Base-by-base conservation (phyloP, 2,888 invertebrate species). In the Drosophila tripunctata region DNA sequence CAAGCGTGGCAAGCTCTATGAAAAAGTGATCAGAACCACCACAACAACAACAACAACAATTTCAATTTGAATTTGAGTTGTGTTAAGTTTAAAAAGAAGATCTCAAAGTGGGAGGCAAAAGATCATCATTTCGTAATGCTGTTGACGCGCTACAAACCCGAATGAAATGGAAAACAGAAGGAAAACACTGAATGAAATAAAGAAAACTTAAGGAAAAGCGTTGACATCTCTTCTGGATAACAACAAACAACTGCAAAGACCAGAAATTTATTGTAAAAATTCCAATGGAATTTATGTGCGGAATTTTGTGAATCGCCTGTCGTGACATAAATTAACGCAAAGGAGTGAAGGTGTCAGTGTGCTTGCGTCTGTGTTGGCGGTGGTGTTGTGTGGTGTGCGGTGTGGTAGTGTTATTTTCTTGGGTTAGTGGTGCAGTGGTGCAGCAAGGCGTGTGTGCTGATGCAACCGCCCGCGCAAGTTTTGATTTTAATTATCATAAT, bases 271-370 rank as follows among this genome's bases (percentile, higher is more conserved):
- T 80, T 43, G 55, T 47, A 73, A 65, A 73, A 84, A 86, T 77
- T 74, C 63, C 67, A 62, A 43, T 63, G 67, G 75, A 75, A 83
- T 84, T 81, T 86, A 67, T 79, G 74, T 79, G 83, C 80, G 83
- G 80, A 86, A 76, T 78, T 78, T 54, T 17, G 51, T 75, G 69
- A 83, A 69, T 65, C 71, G 65, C 57, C 31, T 70, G 61, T 65
- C 83, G 73, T 73, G 86, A 82, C 79, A 86, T 80, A 86, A 83
- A 83, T 86, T 86, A 86, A 79, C 69, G 31, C 52, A 35, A 30
- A 24, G 27, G 10, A 10, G 4, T 14, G 12, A n/a, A n/a, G n/a
- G n/a, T n/a, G n/a, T n/a, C n/a, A 0, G 19, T n/a, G n/a, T n/a
- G n/a, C n/a, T n/a, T n/a, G n/a, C n/a, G n/a, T n/a, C n/a, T 4